phyloP scores from a whole-genome alignment of 1,140 invertebrate genomes.

The Oscheius sp. region DNA sequence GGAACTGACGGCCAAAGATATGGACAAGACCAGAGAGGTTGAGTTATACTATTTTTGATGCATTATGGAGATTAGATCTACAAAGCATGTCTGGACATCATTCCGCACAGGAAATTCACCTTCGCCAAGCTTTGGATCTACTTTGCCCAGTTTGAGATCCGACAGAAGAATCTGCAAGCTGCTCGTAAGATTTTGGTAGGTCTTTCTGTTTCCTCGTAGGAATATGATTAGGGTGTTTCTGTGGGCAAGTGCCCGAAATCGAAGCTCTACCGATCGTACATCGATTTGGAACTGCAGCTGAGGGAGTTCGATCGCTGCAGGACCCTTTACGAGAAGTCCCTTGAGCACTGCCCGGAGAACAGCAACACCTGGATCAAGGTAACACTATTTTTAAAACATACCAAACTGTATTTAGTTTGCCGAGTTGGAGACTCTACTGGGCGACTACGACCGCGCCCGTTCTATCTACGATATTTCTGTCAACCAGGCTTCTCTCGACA shows the following conservation, averaged over 20 bases:
- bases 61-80: constrained; percentile 71
- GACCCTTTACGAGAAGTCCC: constrained; percentile 93
- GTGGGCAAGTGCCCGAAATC: constrained; percentile 94
- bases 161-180: constrained; percentile 81
- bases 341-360: constrained; percentile 92
- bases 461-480: constrained; percentile 90
- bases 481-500: constrained; percentile 87
- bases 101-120: constrained; percentile 96
- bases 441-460: constrained; percentile 84
- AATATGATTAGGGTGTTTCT: constrained; percentile 73
- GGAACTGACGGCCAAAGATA: constrained; percentile 85
- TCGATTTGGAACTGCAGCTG: constrained; percentile 94
- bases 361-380: constrained; percentile 93
- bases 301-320: constrained; percentile 89
- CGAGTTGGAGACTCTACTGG: constrained; percentile 89
- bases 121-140: constrained; percentile 97
- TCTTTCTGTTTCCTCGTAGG: neutral
- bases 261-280: constrained; percentile 94
- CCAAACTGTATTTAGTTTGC: constrained; percentile 70
- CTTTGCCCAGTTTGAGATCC: constrained; percentile 94
- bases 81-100: constrained; percentile 84
- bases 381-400: neutral
- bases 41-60: neutral
- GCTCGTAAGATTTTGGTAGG: constrained; percentile 81
- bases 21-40: constrained; percentile 74